Base-by-base conservation (phyloP, 2,888 invertebrate genomes). In the Baronia brevicornis region DNA sequence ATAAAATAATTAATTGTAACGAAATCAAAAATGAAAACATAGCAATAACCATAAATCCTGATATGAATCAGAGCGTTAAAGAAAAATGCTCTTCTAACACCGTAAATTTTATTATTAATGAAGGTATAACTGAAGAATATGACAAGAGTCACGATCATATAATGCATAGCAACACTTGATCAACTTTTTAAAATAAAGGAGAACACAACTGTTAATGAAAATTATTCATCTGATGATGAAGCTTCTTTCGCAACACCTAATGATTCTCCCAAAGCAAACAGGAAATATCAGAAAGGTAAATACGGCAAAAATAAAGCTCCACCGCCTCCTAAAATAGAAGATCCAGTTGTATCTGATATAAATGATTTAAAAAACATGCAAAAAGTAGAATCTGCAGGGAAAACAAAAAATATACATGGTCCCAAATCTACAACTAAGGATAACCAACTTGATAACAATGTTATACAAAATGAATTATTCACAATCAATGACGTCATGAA, bases 271-370 rank as follows among this genome's bases (percentile, higher is more conserved):
- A 72, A 66, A 53, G 54, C 43, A 39, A 68, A 62, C 51, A 63
- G 67, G 56, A 80, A 75, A 51, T 47, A 58, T 2, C 52, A 56
- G 1, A 82, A 72, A 60, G 84, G 80, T 9, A 82, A 74, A 61
- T 79, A 85, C 44, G 82, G 82, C 1, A 86, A 86, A 61, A 50
- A 60, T 8, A 84, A 71, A 52, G 86, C 86, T 5, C 86, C 86
- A 12, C 57, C 60, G 1, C 84, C 82, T 1, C 79, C 82, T 4
- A 48, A 29, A 34, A 25, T 18, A 35, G 46, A 41, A 34, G 46
- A 36, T 17, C 33, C 7, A 39, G 44, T n/a, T n/a, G n/a, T n/a
- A n/a, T n/a, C n/a, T n/a, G n/a, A 15, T 28, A 27, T 7, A 26
- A 40, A 15, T 25, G 24, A 21, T 28, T 36, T 37, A 5, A 30